These are phyloP conservation scores for Helleia helle DNA, from an alignment of 2,888 invertebrate species.

Conservation along the genomic window DNA sequence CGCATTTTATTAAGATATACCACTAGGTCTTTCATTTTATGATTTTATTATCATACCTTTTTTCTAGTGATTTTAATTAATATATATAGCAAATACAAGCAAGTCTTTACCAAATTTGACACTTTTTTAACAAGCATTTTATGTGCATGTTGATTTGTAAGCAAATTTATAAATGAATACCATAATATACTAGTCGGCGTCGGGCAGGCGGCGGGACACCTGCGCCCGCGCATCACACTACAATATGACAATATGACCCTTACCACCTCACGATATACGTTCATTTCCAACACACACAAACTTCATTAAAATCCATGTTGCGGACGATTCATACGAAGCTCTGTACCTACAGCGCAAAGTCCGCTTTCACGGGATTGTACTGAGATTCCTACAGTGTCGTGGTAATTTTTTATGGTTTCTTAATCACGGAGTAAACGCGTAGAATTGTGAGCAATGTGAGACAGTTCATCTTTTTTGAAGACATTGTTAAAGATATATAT, in stretches of 20 bases:
- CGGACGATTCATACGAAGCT: conserved; percentile 69
- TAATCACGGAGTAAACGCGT: conserved; percentile 12
- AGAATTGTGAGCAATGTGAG: conserved; percentile 10
- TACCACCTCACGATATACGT: no score
- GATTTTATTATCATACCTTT: no score
- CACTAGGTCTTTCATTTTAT: no score
- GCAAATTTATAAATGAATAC: conserved; percentile 71
- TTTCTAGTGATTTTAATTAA: no score
- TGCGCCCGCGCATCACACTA: conserved; percentile 66
- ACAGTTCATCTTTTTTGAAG: conserved; percentile 8
- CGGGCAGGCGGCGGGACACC: conserved; percentile 68
- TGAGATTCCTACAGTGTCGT: conserved; percentile 41
- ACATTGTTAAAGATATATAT: neutral
- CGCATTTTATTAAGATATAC: no score
- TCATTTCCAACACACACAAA: conserved; percentile 26
- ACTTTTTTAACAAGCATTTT: no score
- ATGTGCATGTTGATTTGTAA: conserved; percentile 26
- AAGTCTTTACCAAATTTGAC: no score
- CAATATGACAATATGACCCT: no score
- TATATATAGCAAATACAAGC: no score
- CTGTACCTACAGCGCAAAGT: conserved; percentile 60
- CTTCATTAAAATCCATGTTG: conserved; percentile 70
- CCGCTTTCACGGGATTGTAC: conserved; percentile 52
- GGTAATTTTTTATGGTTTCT: conserved; percentile 37
- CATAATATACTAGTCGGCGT: conserved; percentile 69